Evolutionary conservation across 2,113 vertebrate genomes (phyloP), one percentile per base, ranked within the genome.

Genomic region (Eudorcas thomsonii): DNA sequence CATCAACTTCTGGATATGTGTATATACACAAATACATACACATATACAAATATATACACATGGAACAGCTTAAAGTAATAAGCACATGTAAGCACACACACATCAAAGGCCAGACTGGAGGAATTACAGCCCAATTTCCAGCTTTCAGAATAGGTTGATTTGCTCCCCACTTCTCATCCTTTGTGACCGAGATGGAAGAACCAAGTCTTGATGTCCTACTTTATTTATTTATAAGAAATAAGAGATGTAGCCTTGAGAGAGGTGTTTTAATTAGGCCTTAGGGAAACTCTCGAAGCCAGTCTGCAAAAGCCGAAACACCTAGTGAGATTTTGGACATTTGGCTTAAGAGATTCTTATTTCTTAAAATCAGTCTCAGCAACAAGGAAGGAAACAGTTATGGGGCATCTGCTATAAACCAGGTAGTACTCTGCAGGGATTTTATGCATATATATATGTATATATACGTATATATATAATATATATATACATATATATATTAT

Each of bases 31-130:
- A 43, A 91, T 50, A 91, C 26, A 67, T 13, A 91, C 55, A 81
- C 62, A 88, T 6, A 92, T 54, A 91, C 85, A 92, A 81, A 86
- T 92, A 90, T 81, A 50, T 96, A 96, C 89, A 98, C 93, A 97
- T 97, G 95, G 93, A 97, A 97, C 90, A 97, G 91, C 91, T 97
- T 96, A 95, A 96, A 97, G 91, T 96, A 96, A 86, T 55, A 52
- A 91, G 50, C 94, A 64, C 96, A 91, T 97, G 91, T 95, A 84
- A 93, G 92, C 88, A 59, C 39, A 93, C 30, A 77, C 85, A 97
- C 95, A 96, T 97, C 97, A 98, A 97, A 97, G 93, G 30, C 48
- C 12, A 93, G 94, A 62, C 88, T 91, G 71, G 45, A 52, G 62
- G 86, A 84, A 71, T 82, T 77, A 54, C 2, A 33, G 85, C 57